Evolutionary conservation across 2,113 vertebrate genomes (phyloP).

Genomic region (Lepus europaeus): DNA sequence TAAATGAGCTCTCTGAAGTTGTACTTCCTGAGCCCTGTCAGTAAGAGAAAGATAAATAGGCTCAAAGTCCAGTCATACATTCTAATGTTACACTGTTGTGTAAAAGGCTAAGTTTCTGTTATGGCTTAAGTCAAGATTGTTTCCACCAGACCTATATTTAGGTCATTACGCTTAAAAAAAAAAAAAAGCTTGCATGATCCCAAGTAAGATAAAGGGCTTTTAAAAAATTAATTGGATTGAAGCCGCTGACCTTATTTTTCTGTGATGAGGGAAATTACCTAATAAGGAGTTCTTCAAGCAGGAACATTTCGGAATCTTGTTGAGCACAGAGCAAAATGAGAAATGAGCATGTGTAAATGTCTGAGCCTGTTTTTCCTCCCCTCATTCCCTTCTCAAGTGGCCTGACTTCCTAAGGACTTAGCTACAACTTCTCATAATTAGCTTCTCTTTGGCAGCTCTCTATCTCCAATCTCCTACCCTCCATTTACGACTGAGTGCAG

Average conservation of each 20-base stretch:
- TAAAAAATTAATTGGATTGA: slow-evolving; percentile 77
- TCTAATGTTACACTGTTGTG: slow-evolving; percentile 70
- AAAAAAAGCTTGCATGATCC: slow-evolving; percentile 18
- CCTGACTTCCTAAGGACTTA: slow-evolving; percentile 52
- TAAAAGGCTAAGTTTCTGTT: slow-evolving; percentile 74
- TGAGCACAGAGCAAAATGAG: slow-evolving; percentile 48
- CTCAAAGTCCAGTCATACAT: not conserved
- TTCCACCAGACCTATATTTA: slow-evolving; percentile 75
- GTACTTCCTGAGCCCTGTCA: slow-evolving; percentile 78
- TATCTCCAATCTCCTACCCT: not conserved
- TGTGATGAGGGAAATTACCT: slow-evolving; percentile 72
- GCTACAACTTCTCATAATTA: not conserved
- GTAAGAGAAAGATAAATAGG: slow-evolving; percentile 75
- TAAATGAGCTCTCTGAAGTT: slow-evolving; percentile 77
- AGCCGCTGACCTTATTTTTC: slow-evolving; percentile 77
- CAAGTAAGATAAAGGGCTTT: slow-evolving; percentile 74
- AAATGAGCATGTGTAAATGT: slow-evolving; percentile 62
- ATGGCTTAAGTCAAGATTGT: slow-evolving; percentile 78
- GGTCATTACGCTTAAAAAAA: slow-evolving; percentile 59
- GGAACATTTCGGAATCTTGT: slow-evolving; percentile 51
- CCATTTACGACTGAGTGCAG: slow-evolving; percentile 22
- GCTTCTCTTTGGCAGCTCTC: slow-evolving; percentile 18
- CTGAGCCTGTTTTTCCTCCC: slow-evolving; percentile 30
- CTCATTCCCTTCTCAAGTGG: slow-evolving; percentile 29
- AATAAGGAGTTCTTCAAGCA: slow-evolving; percentile 73